These are phyloP conservation scores for Coptodon rendalli DNA, from an alignment of 2,113 vertebrate genomes.

Conservation along the genomic window DNA sequence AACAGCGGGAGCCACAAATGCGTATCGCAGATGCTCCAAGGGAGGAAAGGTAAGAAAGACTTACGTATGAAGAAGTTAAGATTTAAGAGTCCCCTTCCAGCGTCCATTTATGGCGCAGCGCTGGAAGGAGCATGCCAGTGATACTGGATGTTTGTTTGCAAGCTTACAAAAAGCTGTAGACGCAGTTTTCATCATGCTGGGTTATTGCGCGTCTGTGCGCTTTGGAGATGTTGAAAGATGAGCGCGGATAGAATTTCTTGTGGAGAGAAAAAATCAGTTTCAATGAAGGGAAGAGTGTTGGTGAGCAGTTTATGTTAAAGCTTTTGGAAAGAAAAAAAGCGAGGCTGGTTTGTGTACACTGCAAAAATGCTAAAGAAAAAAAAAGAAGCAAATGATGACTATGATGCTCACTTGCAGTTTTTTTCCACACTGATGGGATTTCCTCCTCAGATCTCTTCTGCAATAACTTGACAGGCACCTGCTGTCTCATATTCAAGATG, in stretches of 20 bases:
- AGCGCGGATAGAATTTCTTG: background rate
- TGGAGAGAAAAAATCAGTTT: background rate
- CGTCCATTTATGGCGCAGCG: background rate
- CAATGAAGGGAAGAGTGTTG: background rate
- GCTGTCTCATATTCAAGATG: background rate
- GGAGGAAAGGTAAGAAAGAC: conserved; percentile 68
- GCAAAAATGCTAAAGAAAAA: background rate
- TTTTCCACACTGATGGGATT: background rate
- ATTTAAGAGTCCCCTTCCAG: background rate
- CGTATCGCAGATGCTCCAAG: conserved; percentile 72
- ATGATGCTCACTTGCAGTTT: background rate
- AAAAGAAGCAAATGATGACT: background rate
- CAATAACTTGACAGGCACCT: background rate
- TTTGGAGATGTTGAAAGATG: background rate
- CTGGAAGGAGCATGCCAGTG: background rate
- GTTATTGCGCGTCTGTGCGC: background rate
- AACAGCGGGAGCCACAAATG: conserved; percentile 71
- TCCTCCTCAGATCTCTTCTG: background rate
- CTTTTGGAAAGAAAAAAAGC: background rate
- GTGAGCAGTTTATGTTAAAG: background rate
- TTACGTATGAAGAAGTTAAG: background rate
- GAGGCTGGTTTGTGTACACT: background rate
- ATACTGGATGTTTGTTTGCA: background rate
- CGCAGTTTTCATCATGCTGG: background rate
- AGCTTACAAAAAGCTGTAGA: background rate